Conservation (phyloP, 2,888 invertebrate species). For the Patella caerulea region DNA sequence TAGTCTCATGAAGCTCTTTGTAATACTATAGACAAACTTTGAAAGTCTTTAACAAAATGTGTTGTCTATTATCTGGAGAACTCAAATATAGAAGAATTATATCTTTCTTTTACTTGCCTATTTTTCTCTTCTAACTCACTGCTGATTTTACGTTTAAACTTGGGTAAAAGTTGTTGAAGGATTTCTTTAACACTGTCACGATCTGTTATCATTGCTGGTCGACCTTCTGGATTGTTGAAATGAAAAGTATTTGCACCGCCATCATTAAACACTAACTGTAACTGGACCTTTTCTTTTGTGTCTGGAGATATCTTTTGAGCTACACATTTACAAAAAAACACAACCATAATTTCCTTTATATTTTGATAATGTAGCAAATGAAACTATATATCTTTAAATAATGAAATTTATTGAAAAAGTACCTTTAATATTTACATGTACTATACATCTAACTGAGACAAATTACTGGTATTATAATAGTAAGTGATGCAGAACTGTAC, state of each 20-base stretch:
- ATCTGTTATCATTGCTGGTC: conserved; percentile 87
- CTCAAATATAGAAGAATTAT: neutral
- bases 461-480: too few species aligned
- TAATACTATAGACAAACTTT: neutral
- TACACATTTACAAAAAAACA: conserved; percentile 66
- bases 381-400: too few species aligned
- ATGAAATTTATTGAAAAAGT: too few species aligned
- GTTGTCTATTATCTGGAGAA: too few species aligned
- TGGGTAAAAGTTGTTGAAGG: conserved; percentile 90
- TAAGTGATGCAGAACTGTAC: too few species aligned
- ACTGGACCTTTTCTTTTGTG: conserved; percentile 96
- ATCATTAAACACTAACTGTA: conserved; percentile 95
- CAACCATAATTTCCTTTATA: too few species aligned
- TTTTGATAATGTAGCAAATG: too few species aligned
- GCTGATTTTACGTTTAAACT: conserved; percentile 92
- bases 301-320: conserved; percentile 96
- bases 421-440: too few species aligned
- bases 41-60: neutral
- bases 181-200: conserved; percentile 94
- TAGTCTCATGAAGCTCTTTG: neutral
- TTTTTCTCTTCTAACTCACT: conserved; percentile 92
- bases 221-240: conserved; percentile 90
- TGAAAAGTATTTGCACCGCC: conserved; percentile 96
- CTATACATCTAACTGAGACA: too few species aligned
- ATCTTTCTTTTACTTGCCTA: conserved; percentile 70